Base-by-base conservation (phyloP, 2,113 vertebrate genomes). In the Hucho hucho region DNA sequence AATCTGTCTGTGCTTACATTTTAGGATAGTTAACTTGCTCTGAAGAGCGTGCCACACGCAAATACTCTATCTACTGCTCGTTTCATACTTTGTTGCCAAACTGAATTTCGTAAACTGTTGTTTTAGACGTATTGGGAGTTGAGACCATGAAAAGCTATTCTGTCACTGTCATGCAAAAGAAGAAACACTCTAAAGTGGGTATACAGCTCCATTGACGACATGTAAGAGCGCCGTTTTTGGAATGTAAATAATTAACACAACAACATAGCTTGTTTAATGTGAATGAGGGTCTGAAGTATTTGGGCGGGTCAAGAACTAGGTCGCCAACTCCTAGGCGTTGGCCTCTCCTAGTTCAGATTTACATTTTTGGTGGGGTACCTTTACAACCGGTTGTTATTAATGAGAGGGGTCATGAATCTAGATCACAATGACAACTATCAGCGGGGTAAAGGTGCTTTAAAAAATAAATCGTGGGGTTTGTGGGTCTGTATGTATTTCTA, bases 41-140 rank as follows among this genome's bases (percentile, higher is more conserved):
- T 16, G 53, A 46, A 75, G 72, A 70, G 58, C 69, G 70, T 79
- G 56, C 70, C 63, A 74, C 65, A 26, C 61, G 75, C 49, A 70
- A 80, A 80, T 37, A 47, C 65, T 65, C 74, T 64, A 69, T 74
- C 63, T 58, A 59, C 70, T 29, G 74, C 72, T 72, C 76, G 49
- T 79, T 75, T 76, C 72, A 78, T 64, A 84, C 78, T 81, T 83
- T 77, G 75, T 76, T 76, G 78, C 71, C 64, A 73, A 56, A 22
- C 70, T 84, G 76, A 75, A 81, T 83, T 78, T 75, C 81, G 77
- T 89, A 86, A 84, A 86, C 82, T 93, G 92, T 95, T 95, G 89
- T 89, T 93, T 93, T 95, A 91, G 92, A 92, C 91, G 93, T 80
- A 92, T 93, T 90, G 92, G 94, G 93, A 90, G 82, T 82, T 83